A percentile compares a stretch with the other conserved stretches of the same genome.
Evolutionary conservation across 2,797 vertebrate genomes (phyloP).

Genomic region (Acridotheres tristis): DNA sequence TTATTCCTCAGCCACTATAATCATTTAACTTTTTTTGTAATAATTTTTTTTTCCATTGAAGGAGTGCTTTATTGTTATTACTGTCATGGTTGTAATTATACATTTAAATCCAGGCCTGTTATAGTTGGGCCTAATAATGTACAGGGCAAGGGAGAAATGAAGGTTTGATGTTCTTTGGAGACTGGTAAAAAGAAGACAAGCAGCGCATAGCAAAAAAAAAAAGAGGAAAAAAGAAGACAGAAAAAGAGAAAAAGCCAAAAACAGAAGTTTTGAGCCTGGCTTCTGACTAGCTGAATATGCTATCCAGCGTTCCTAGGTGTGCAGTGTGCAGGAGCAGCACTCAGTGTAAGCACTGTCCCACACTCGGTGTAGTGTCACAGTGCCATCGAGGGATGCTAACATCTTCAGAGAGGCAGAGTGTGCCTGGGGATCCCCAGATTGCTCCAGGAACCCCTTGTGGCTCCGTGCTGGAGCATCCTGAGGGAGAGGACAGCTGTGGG

Average conservation of each 20-base stretch:
- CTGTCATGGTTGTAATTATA: slow-evolving; percentile 34
- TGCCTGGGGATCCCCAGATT: background rate
- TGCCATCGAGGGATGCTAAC: background rate
- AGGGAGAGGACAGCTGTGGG: background rate
- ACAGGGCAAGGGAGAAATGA: background rate
- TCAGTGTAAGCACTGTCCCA: accelerated
- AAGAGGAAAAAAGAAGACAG: background rate
- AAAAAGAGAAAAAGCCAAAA: slow-evolving; percentile 20
- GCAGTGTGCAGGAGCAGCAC: background rate
- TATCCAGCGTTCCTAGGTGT: background rate
- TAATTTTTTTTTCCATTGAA: slow-evolving; percentile 20
- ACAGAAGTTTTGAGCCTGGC: slow-evolving; percentile 4
- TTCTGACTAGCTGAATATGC: slow-evolving; percentile 4
- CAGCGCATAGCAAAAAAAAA: background rate
- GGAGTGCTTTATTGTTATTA: slow-evolving; percentile 54
- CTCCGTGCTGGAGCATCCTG: background rate
- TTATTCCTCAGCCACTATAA: background rate
- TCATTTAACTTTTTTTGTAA: background rate
- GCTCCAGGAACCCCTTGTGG: background rate
- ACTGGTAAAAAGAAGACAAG: background rate
- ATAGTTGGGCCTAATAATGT: background rate
- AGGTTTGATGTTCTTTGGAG: slow-evolving; percentile 34
- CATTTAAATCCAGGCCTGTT: slow-evolving; percentile 27
- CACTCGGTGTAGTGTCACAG: background rate
- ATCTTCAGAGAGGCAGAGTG: background rate